A percentile compares a stretch with the other conserved stretches of the same genome.
These are phyloP conservation scores for Laticauda colubrina DNA, from an alignment of 2,113 vertebrate genomes.

Conservation along the genomic window DNA sequence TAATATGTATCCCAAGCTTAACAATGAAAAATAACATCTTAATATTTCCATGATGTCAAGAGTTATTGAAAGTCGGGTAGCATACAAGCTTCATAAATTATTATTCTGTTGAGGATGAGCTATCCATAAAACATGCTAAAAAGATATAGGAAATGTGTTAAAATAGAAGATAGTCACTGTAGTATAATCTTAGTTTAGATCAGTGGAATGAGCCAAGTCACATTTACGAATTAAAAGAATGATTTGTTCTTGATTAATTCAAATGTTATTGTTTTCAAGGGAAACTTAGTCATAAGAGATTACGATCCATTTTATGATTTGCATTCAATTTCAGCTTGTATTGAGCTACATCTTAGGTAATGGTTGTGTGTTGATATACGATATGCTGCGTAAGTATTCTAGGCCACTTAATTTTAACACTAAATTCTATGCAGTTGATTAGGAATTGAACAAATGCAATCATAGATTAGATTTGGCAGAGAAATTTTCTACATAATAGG, in stretches of 20 bases:
- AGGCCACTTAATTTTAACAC: background rate
- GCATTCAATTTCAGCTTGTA: constrained; percentile 16
- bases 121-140: background rate
- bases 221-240: background rate
- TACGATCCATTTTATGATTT: constrained; percentile 22
- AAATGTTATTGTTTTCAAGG: background rate
- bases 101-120: background rate
- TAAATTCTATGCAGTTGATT: background rate
- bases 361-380: background rate
- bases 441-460: background rate
- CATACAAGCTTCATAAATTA: background rate
- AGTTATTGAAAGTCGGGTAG: background rate
- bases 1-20: background rate
- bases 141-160: background rate
- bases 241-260: background rate
- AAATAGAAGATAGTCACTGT: background rate
- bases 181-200: background rate
- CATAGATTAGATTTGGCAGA: background rate
- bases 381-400: background rate
- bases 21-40: background rate
- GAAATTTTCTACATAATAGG: background rate
- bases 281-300: background rate
- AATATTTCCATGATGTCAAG: background rate
- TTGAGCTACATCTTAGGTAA: constrained; percentile 12
- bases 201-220: background rate